phyloP scores from a whole-genome alignment of 1,140 invertebrate genomes.

The Tyrophagus putrescentiae region DNA sequence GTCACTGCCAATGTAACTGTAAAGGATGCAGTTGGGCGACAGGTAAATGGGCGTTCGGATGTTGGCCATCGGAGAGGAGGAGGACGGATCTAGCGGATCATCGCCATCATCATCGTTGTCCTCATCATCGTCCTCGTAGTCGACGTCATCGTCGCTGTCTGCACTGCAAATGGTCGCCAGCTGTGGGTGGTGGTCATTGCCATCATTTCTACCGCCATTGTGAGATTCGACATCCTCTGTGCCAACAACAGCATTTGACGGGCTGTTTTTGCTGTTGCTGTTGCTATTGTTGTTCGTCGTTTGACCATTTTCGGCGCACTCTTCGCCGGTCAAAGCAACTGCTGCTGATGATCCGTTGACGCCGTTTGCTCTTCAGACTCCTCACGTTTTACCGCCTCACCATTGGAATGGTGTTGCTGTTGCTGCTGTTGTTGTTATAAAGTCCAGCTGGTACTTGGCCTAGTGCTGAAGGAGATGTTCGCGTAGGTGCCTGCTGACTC shows the following conservation, averaged over 20 bases:
- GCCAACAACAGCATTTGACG: background rate
- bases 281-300: background rate
- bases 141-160: background rate
- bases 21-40: background rate
- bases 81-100: background rate
- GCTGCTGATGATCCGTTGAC: too few species aligned
- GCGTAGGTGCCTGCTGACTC: too few species aligned
- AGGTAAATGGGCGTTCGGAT: background rate
- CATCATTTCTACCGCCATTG: background rate
- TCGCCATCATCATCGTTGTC: background rate
- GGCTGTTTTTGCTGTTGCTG: background rate
- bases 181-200: background rate
- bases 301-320: background rate
- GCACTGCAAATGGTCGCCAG: background rate
- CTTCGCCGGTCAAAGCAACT: background rate
- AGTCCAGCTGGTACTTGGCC: too few species aligned
- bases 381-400: background rate
- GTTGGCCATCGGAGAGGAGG: too few species aligned
- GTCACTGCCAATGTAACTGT: background rate
- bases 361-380: too few species aligned
- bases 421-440: constrained; percentile 4
- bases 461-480: too few species aligned
- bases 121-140: background rate
- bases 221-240: background rate
- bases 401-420: background rate